Evolutionary conservation across 2,113 vertebrate genomes (phyloP), one percentile per base, ranked within the genome.

Genomic region (Callionymus lyra): DNA sequence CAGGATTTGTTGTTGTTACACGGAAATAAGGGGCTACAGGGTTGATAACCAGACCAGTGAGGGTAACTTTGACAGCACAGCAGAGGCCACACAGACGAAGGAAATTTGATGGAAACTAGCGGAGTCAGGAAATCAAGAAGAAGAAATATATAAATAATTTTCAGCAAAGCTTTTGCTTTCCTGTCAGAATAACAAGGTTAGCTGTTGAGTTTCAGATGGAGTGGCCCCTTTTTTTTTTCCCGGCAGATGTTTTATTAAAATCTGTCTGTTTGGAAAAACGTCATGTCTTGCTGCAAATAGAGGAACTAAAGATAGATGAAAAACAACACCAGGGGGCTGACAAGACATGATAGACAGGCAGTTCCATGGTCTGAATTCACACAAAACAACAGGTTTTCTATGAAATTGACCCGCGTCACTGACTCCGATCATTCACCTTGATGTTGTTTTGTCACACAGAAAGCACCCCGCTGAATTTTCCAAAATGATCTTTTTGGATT

Each of bases 161-260:
- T 35, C 13, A 35, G 34, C n/a, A 13, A 38, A 16, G 6, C 16
- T 40, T 40, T 43, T 44, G 47, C 50, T 66, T 10, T 32, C 44
- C 51, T 77, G 68, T 77, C 58, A 67, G 35, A 59, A 50, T 51
- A 61, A 74, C 76, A 75, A 77, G 61, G 59, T 69, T 53, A 69
- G 62, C 47, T 32, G 36, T 58, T 71, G 6, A 19, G 61, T 65
- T 44, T 19, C 27, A 37, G 19, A 42, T 51, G 41, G 16, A 46
- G 45, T 38, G 40, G 47, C 47, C 41, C 47, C 27, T 54, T 53
- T 56, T 54, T 53, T 56, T 46, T 50, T 49, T 50, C 47, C 34
- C 50, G 53, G 50, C 51, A 57, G 55, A 53, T 53, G 40, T 77
- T 71, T 72, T 68, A 64, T 64, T 64, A 59, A 70, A 68, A 56